These are phyloP conservation scores for Saimiri boliviensis DNA, from an alignment of 2,113 vertebrate species.

Conservation along the genomic window DNA sequence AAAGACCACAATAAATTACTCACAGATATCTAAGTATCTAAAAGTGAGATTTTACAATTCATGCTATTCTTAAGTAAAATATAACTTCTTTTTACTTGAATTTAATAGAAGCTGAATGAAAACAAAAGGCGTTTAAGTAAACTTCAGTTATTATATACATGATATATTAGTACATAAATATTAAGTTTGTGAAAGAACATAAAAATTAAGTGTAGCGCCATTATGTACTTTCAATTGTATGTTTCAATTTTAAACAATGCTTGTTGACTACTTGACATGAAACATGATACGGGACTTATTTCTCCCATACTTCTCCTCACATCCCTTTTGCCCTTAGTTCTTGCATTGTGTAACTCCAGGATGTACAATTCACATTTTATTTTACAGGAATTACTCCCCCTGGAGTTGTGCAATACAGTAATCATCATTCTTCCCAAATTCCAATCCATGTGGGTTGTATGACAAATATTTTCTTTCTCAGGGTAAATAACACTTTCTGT, in stretches of 20 bases:
- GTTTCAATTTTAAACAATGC: not conserved
- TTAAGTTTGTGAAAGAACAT: not conserved
- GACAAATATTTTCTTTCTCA: conserved; percentile 18
- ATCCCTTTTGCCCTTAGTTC: not conserved
- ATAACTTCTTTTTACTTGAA: conserved; percentile 35
- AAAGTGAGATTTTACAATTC: not conserved
- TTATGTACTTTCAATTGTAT: not conserved
- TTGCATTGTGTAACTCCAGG: not conserved
- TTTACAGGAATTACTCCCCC: not conserved
- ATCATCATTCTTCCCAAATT: not conserved
- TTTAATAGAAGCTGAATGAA: not conserved
- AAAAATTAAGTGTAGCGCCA: not conserved
- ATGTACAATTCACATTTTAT: not conserved
- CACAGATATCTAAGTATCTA: not conserved
- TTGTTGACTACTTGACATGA: not conserved
- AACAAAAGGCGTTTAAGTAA: not conserved
- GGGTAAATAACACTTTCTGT: not conserved
- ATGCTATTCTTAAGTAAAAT: conserved; percentile 6
- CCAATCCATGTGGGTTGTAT: not conserved
- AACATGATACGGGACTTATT: not conserved
- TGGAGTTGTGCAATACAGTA: not conserved
- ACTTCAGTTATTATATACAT: not conserved
- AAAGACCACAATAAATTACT: not conserved
- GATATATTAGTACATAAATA: not conserved
- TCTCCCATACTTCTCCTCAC: not conserved